phyloP scores from a whole-genome alignment of 1,140 invertebrate genomes.

The Pomacea maculata region DNA sequence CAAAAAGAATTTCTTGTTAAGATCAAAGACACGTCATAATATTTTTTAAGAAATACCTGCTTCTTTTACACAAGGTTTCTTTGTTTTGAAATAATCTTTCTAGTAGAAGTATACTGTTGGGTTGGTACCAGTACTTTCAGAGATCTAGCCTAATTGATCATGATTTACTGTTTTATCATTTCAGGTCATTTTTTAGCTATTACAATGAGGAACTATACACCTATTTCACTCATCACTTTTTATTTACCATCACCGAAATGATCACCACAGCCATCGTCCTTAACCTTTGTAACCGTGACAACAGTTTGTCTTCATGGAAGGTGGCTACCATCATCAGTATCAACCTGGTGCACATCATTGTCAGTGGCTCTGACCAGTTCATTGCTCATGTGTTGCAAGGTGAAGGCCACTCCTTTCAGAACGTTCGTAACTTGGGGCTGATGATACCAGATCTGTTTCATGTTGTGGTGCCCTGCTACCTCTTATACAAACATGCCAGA shows the following conservation, averaged over 20 bases:
- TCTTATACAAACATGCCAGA: constrained; percentile 52
- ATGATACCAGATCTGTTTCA: constrained; percentile 81
- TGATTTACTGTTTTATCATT: too few species aligned
- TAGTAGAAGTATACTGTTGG: too few species aligned
- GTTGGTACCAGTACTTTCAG: too few species aligned
- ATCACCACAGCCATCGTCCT: constrained; percentile 73
- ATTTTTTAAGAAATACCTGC: too few species aligned
- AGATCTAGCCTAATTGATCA: too few species aligned
- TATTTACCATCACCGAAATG: constrained; percentile 76
- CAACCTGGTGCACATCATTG: constrained; percentile 76
- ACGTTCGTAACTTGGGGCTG: constrained; percentile 77
- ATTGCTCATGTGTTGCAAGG: constrained; percentile 77
- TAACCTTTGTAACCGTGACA: constrained; percentile 68
- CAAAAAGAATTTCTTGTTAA: too few species aligned
- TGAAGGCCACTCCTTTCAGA: constrained; percentile 71
- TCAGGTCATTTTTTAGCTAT: constrained; percentile 73
- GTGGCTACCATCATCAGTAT: constrained; percentile 74
- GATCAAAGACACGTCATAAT: too few species aligned
- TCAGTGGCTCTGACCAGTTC: constrained; percentile 81
- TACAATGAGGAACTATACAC: constrained; percentile 84
- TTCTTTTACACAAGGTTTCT: too few species aligned
- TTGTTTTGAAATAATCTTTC: too few species aligned
- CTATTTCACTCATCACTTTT: constrained; percentile 73
- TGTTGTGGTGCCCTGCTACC: constrained; percentile 71
- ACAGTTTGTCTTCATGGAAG: constrained; percentile 72